These are phyloP conservation scores for Acanthornis magna DNA, from an alignment of 2,797 vertebrate genomes.

Conservation along the genomic window DNA sequence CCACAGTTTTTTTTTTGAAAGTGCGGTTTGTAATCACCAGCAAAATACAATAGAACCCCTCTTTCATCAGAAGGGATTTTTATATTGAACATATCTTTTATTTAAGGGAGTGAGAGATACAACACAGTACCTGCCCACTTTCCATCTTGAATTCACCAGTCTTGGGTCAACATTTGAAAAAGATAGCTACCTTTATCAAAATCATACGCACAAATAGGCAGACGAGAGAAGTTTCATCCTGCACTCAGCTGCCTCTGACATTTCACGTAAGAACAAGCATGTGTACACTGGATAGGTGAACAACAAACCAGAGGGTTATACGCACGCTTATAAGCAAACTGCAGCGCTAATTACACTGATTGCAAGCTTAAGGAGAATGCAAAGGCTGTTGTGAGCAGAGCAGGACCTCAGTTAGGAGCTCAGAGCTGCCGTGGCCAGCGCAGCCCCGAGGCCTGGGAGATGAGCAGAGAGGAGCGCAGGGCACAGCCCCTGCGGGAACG, in stretches of 20 bases:
- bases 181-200: not conserved
- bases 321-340: not conserved
- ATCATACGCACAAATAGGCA: not conserved
- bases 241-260: not conserved
- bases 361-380: not conserved
- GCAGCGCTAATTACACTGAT: rapidly evolving
- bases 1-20: rapidly evolving
- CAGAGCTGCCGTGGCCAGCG: rapidly evolving
- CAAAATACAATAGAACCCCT: not conserved
- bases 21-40: not conserved
- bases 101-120: not conserved
- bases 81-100: rapidly evolving
- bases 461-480: not conserved
- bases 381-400: not conserved
- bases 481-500: rapidly evolving
- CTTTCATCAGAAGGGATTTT: not conserved
- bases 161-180: not conserved
- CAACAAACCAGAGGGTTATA: not conserved
- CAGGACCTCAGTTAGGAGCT: not conserved
- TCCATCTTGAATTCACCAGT: not conserved
- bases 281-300: rapidly evolving
- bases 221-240: not conserved
- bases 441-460: not conserved
- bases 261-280: rapidly evolving
- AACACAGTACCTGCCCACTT: not conserved